phyloP scores from a whole-genome alignment of 2,113 vertebrate species.

The Anseranas semipalmata region DNA sequence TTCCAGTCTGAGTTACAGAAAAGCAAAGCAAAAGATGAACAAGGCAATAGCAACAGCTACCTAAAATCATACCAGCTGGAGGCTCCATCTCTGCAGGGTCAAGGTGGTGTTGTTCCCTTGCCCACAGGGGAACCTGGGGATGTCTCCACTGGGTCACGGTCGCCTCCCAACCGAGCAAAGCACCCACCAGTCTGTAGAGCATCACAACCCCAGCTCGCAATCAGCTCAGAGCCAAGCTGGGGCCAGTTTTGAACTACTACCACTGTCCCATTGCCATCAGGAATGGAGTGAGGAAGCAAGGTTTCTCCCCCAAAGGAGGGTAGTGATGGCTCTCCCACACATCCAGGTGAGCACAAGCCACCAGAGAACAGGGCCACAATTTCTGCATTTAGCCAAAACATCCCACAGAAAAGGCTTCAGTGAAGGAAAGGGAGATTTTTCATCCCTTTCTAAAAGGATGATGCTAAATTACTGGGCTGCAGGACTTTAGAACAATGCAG shows the following conservation, averaged over 20 bases:
- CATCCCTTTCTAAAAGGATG: background rate
- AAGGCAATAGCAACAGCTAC: background rate
- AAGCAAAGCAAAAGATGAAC: background rate
- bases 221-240: background rate
- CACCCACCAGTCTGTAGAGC: background rate
- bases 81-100: background rate
- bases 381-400: background rate
- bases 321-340: accelerated
- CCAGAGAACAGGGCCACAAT: accelerated
- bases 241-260: background rate
- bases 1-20: background rate
- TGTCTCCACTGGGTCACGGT: background rate
- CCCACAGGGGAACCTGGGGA: background rate
- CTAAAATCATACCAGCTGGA: background rate
- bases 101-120: background rate
- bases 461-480: background rate
- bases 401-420: accelerated
- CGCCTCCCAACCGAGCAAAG: background rate
- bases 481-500: background rate
- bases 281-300: background rate
- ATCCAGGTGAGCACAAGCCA: background rate
- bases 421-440: background rate
- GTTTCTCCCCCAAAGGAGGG: background rate
- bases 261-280: background rate
- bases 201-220: background rate